These are phyloP conservation scores for Tipula confusa DNA, from an alignment of 2,888 invertebrate genomes.

Conservation along the genomic window DNA sequence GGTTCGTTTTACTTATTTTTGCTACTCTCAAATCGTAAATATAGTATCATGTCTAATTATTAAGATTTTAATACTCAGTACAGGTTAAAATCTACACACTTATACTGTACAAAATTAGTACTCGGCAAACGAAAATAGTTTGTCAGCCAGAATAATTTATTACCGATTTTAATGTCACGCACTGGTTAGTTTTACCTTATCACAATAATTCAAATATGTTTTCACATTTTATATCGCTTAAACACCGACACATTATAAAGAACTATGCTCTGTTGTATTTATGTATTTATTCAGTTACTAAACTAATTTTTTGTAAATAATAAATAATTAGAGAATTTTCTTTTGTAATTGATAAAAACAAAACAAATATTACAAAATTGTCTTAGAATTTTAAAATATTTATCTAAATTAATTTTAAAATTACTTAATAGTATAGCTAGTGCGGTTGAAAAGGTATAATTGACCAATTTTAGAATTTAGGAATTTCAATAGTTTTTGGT, in stretches of 20 bases:
- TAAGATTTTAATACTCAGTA: background rate
- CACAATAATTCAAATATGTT: background rate
- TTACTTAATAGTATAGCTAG: no score
- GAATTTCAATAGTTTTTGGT: no score
- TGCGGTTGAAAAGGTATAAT: no score
- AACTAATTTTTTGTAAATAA: background rate
- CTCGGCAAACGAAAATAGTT: background rate
- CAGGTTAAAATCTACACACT: background rate
- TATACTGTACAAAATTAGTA: background rate
- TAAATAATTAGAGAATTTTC: background rate
- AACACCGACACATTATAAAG: background rate
- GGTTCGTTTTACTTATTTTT: background rate
- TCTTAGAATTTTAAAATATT: background rate
- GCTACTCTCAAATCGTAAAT: background rate
- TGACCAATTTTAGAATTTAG: no score
- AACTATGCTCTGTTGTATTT: background rate
- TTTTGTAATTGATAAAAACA: background rate
- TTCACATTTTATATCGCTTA: background rate
- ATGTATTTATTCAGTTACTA: background rate
- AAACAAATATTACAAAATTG: background rate
- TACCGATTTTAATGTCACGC: background rate
- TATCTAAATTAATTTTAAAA: background rate
- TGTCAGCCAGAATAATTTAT: background rate
- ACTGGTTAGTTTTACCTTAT: background rate
- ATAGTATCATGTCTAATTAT: background rate